Percentiles rank a stretch among this genome's conserved stretches.
phyloP scores from a whole-genome alignment of 2,797 vertebrate species.

The Agapornis canus region DNA sequence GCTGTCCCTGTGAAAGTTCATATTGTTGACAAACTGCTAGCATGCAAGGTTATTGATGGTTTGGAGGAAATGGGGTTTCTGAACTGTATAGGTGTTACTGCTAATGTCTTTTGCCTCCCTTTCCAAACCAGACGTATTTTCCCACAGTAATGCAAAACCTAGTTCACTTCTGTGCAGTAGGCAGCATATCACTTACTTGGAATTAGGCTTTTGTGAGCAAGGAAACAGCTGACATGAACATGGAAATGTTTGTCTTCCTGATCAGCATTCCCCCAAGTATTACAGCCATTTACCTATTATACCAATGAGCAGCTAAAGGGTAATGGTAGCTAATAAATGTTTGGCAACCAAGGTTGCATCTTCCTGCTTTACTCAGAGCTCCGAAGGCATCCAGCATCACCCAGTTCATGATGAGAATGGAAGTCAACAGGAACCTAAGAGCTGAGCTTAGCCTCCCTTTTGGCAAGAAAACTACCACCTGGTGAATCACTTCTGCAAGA shows the following conservation, averaged over 20 bases:
- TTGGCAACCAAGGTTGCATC: not conserved
- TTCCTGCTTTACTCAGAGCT: not conserved
- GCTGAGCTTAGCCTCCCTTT: not conserved
- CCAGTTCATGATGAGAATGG: not conserved
- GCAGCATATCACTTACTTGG: not conserved
- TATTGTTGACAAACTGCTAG: not conserved
- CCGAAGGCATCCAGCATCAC: not conserved
- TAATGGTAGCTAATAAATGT: not conserved
- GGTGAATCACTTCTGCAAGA: not conserved
- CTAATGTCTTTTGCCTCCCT: not conserved
- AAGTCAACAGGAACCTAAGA: slow-evolving; percentile 28
- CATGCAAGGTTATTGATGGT: not conserved
- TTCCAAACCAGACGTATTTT: not conserved
- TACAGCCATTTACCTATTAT: not conserved
- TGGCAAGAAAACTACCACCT: slow-evolving; percentile 18
- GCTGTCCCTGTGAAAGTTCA: not conserved
- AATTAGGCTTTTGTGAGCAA: not conserved
- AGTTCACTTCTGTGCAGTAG: not conserved
- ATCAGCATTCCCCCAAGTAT: not conserved
- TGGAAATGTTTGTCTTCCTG: not conserved
- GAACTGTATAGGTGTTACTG: not conserved
- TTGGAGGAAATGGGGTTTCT: not conserved
- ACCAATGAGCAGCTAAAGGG: not conserved
- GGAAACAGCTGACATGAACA: not conserved
- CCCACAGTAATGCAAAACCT: not conserved